Base-by-base conservation (phyloP, 2,113 vertebrate genomes). In the Suricata suricatta region DNA sequence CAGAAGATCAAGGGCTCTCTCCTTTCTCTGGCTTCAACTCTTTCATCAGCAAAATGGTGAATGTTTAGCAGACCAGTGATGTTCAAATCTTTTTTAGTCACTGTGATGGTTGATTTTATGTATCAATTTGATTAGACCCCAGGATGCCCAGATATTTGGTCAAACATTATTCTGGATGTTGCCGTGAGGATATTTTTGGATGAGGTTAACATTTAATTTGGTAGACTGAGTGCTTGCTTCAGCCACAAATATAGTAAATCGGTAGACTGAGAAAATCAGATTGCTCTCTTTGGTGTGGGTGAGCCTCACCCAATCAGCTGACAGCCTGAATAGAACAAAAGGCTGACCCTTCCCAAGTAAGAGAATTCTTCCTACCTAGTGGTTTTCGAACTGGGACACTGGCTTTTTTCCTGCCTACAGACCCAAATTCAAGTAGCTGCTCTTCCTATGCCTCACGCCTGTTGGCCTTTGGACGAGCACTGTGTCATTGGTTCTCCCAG, bases 1-100 rank as follows among this genome's bases (percentile, higher is more conserved):
- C 23, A 90, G 29, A 96, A 93, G 68, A 88, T 90, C 68, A 93
- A 95, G 85, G 76, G 47, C 35, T 47, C 88, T 47, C 88, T 52
- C 14, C 27, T 41, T 7, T 68, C 50, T 54, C 80, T 90, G 74
- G 50, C 68, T 95, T 90, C 86, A 88, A 11, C 57, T 77, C 64
- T 93, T 81, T 90, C 81, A 71, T 83, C 57, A 81, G 64, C 41
- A 81, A 74, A 93, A 89, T 52, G 71, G 41, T 47, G 10, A 12
- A 31, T 69, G 35, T 47, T 80, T 83, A 87, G 79, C 69, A 74
- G 71, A n/a, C 84, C 52, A 66, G 17, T 60, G 47, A 74, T 77
- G 60, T 31, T 84, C 71, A 88, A 80, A 66, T 2, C 10, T 52
- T 76, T 88, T 86, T 86, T 33, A 90, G 93, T 38, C 44, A 88